These are phyloP conservation scores for Suncus etruscus DNA, from an alignment of 2,113 vertebrate genomes.

Conservation along the genomic window DNA sequence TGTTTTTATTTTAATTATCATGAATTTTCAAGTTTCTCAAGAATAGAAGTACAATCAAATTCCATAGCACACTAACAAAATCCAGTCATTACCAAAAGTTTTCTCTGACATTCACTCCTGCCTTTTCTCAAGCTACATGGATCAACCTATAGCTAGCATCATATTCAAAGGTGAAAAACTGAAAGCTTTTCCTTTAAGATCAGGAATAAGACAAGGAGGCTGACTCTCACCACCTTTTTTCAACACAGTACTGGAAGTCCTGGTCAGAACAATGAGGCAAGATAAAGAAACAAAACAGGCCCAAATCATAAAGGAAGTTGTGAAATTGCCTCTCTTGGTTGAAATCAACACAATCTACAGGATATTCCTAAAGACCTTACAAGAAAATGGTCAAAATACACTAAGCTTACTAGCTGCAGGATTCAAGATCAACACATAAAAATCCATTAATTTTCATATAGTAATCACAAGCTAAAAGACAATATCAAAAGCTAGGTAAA, in stretches of 20 bases:
- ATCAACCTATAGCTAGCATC: not conserved
- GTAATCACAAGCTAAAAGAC: not conserved
- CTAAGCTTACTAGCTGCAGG: not conserved
- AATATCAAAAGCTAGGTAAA: not conserved
- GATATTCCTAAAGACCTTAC: not conserved
- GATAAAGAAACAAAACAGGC: not conserved
- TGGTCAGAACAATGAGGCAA: not conserved
- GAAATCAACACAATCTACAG: too few relatives aligned
- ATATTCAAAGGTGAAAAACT: not conserved
- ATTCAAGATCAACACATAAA: not conserved
- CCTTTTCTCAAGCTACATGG: not conserved
- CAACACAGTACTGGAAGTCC: not conserved
- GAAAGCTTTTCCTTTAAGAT: not conserved
- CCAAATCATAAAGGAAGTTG: not conserved
- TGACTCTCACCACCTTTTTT: not conserved
- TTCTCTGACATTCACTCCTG: not conserved
- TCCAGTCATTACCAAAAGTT: slow-evolving; percentile 3
- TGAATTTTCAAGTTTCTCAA: slow-evolving; percentile 5
- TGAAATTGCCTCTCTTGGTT: not conserved
- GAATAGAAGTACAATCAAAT: not conserved
- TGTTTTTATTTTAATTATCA: not conserved
- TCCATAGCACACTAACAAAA: not conserved
- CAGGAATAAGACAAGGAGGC: not conserved
- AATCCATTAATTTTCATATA: not conserved
- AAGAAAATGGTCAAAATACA: not conserved